A percentile compares a stretch with the other conserved stretches of the same genome.
These are phyloP conservation scores for Zonotrichia leucophrys DNA, from an alignment of 2,113 vertebrate genomes.

Conservation along the genomic window DNA sequence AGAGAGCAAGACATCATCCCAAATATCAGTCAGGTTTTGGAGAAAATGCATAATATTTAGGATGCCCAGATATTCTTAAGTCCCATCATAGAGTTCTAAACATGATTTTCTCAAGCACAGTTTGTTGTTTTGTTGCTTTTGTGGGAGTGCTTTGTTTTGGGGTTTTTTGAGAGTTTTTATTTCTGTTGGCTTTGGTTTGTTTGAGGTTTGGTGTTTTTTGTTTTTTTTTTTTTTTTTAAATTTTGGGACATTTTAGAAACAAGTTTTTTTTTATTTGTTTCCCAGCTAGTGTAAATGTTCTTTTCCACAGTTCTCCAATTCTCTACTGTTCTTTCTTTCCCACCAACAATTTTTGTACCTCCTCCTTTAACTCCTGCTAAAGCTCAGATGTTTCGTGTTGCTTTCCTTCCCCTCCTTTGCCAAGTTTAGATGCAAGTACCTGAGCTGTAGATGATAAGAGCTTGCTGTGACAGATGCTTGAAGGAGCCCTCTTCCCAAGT, in stretches of 20 bases:
- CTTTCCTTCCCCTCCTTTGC: background rate
- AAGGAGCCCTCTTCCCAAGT: background rate
- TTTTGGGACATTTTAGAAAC: background rate
- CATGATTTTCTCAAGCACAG: background rate
- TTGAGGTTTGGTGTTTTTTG: no score
- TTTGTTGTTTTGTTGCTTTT: background rate
- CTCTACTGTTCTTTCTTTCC: background rate
- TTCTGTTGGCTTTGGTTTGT: background rate
- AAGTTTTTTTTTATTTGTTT: background rate
- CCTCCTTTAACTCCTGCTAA: background rate
- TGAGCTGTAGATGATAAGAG: rapidly evolving
- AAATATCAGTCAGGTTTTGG: background rate
- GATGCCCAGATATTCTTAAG: background rate
- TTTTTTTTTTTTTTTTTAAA: background rate
- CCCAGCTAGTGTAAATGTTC: background rate
- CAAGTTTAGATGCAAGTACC: background rate
- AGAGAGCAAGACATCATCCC: background rate
- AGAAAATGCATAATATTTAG: background rate
- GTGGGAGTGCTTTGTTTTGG: background rate
- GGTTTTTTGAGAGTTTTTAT: rapidly evolving
- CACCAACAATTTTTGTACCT: background rate
- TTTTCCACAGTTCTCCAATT: background rate
- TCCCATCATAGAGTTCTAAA: background rate
- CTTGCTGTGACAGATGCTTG: background rate
- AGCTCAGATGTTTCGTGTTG: background rate